Conservation (phyloP, 2,113 vertebrate genomes). For the Tenrec ecaudatus region DNA sequence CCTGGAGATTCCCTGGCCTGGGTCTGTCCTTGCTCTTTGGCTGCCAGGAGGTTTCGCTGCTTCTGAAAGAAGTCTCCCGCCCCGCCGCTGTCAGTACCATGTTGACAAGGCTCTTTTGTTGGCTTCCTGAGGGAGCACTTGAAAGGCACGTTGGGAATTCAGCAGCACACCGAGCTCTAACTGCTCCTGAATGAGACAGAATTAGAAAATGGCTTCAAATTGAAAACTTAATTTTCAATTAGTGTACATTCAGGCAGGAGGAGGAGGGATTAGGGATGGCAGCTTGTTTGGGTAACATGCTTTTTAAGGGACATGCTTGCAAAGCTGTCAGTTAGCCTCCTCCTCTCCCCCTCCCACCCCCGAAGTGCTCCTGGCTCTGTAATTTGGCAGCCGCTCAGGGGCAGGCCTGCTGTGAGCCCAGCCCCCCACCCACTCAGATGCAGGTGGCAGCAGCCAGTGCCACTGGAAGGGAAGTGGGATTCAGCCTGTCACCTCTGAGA, state of each 20-base stretch:
- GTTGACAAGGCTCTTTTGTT: slow-evolving; percentile 78
- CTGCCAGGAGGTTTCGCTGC: neutral
- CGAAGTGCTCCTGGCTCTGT: slow-evolving; percentile 74
- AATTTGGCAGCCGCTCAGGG: slow-evolving; percentile 69
- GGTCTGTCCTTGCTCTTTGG: neutral
- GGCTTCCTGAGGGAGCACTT: slow-evolving; percentile 77
- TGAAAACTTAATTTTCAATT: slow-evolving; percentile 89
- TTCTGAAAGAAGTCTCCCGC: neutral
- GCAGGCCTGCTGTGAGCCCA: slow-evolving; percentile 18
- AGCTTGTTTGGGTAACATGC: slow-evolving; percentile 79
- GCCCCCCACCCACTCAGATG: slow-evolving; percentile 43
- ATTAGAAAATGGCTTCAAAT: slow-evolving; percentile 86
- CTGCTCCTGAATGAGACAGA: slow-evolving; percentile 84
- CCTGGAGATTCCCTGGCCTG: neutral
- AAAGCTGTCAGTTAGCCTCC: slow-evolving; percentile 69
- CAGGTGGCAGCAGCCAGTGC: slow-evolving; percentile 43
- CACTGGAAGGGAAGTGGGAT: slow-evolving; percentile 75
- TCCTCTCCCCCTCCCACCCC: slow-evolving; percentile 48
- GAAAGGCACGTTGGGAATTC: slow-evolving; percentile 82
- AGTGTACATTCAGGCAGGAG: slow-evolving; percentile 84
- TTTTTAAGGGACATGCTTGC: slow-evolving; percentile 74
- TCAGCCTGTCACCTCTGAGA: slow-evolving; percentile 26
- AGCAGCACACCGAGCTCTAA: slow-evolving; percentile 79
- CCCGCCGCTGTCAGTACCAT: slow-evolving; percentile 64
- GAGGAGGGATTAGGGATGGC: slow-evolving; percentile 77